These are phyloP conservation scores for Neopipo cinnamomea DNA, from an alignment of 2,113 vertebrate species.

Conservation along the genomic window DNA sequence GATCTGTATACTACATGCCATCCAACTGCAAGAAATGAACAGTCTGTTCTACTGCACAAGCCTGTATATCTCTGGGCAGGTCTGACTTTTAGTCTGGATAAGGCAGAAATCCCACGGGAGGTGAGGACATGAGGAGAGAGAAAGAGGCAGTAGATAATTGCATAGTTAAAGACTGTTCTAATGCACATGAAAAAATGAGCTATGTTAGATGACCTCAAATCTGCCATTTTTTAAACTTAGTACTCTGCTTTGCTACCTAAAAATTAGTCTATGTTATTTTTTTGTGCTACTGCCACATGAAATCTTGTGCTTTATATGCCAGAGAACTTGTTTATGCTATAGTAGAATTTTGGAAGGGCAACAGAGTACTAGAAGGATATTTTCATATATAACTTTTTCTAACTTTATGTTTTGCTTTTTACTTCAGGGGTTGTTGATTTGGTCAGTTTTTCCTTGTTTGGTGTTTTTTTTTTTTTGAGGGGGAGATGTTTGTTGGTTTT, in stretches of 20 bases:
- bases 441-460: accelerated
- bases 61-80: not conserved
- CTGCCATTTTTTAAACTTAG: not conserved
- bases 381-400: not conserved
- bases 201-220: not conserved
- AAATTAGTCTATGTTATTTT: not conserved
- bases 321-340: not conserved
- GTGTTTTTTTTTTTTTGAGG: accelerated
- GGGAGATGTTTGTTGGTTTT: not conserved
- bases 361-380: not conserved
- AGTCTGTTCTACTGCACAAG: not conserved
- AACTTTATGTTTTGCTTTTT: not conserved
- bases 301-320: not conserved
- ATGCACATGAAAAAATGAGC: not conserved
- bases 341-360: not conserved
- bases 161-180: not conserved
- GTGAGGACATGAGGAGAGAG: not conserved
- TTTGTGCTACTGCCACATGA: accelerated
- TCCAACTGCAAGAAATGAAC: not conserved
- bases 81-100: not conserved
- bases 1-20: not conserved
- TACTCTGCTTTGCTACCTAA: not conserved
- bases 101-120: not conserved
- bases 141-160: not conserved
- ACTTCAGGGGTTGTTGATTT: not conserved